These are phyloP conservation scores for Perizoma flavofasciatum DNA, from an alignment of 2,888 invertebrate species.

Conservation along the genomic window DNA sequence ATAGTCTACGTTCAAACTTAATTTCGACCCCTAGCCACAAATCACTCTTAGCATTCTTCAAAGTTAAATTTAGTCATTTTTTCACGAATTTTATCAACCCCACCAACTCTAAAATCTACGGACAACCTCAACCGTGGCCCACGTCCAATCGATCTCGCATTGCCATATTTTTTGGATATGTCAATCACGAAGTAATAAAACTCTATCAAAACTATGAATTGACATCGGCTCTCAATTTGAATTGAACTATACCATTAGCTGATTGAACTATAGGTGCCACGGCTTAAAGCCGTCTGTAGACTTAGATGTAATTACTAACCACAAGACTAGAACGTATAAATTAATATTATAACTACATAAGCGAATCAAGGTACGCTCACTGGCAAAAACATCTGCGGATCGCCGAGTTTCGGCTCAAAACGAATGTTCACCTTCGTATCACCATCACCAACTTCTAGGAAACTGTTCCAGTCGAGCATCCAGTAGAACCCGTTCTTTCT, in stretches of 20 bases:
- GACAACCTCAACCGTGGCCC: no score
- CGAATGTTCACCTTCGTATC: conserved; percentile 90
- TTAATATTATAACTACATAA: conserved; percentile 30
- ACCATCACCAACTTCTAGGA: conserved; percentile 92
- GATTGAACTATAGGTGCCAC: no score
- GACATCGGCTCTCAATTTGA: no score
- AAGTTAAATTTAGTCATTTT: no score
- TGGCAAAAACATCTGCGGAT: conserved; percentile 90
- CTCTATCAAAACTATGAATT: no score
- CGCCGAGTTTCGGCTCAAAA: conserved; percentile 91
- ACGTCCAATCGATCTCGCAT: no score
- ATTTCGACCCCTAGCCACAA: conserved; percentile 1
- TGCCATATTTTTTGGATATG: no score
- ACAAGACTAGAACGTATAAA: conserved; percentile 62
- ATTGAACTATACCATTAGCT: no score
- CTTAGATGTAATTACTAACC: conserved; percentile 32
- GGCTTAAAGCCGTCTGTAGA: no score
- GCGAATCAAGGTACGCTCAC: conserved; percentile 87
- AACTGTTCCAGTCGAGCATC: conserved; percentile 93
- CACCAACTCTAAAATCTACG: no score
- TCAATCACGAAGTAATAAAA: no score
- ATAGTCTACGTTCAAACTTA: conserved; percentile 28
- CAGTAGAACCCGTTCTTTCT: conserved; percentile 92
- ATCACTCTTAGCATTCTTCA: conserved; percentile 3
- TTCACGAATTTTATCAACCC: no score